phyloP scores from a whole-genome alignment of 2,888 invertebrate genomes.

The Spodoptera picta region DNA sequence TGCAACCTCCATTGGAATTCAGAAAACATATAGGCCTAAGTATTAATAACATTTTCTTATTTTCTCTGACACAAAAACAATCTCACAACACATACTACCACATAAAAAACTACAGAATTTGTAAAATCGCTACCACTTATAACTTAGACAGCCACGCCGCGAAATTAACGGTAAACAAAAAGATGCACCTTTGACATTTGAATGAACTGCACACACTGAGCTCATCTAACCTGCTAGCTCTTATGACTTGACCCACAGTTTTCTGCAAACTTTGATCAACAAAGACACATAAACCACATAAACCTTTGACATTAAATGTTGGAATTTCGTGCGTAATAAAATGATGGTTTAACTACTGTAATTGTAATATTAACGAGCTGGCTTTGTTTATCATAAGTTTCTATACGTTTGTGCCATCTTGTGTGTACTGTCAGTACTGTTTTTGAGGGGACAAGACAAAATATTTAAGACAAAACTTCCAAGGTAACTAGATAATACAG shows the following conservation, averaged over 20 bases:
- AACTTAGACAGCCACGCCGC: slow-evolving; percentile 24
- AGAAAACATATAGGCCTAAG: too few species aligned
- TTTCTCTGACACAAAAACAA: too few species aligned
- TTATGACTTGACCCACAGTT: slow-evolving; percentile 10
- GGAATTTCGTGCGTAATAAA: slow-evolving; percentile 25
- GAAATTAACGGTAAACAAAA: slow-evolving; percentile 55
- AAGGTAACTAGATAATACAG: too few species aligned
- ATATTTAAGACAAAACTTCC: too few species aligned
- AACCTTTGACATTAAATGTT: slow-evolving; percentile 25
- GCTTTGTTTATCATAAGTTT: not conserved
- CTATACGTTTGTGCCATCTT: too few species aligned
- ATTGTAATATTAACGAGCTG: slow-evolving; percentile 1
- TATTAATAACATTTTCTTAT: too few species aligned
- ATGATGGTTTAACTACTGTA: slow-evolving; percentile 13
- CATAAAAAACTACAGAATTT: too few species aligned
- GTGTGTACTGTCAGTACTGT: too few species aligned
- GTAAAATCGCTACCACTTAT: slow-evolving; percentile 1
- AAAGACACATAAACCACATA: slow-evolving; percentile 34
- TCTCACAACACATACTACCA: too few species aligned
- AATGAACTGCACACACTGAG: slow-evolving; percentile 34
- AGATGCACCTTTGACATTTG: slow-evolving; percentile 54
- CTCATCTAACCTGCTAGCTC: slow-evolving; percentile 21
- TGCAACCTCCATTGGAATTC: too few species aligned
- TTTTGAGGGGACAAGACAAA: too few species aligned
- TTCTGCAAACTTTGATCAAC: slow-evolving; percentile 18